These are phyloP conservation scores for Drosophila aff. DNA, from an alignment of 1,140 invertebrate genomes.

Conservation along the genomic window DNA sequence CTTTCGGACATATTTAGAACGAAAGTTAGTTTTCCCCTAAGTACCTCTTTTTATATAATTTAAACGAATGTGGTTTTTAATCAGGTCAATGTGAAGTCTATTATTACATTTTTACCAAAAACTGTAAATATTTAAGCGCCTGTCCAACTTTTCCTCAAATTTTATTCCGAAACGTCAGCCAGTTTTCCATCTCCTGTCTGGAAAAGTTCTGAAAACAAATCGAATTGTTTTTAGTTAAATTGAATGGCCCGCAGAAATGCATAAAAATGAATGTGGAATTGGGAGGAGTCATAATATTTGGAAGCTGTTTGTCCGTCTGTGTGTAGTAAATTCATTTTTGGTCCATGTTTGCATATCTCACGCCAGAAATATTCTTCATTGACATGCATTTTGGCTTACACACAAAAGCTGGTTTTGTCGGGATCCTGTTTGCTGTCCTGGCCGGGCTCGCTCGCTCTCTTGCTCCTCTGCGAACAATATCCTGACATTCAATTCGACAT, in stretches of 20 bases:
- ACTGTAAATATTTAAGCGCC: neutral
- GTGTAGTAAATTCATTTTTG: constrained; percentile 72
- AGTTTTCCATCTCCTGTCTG: constrained; percentile 48
- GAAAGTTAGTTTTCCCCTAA: neutral
- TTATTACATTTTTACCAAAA: neutral
- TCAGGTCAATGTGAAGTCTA: neutral
- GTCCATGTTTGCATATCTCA: constrained; percentile 74
- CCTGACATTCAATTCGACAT: constrained; percentile 82
- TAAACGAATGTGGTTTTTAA: neutral
- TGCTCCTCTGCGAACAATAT: constrained; percentile 58
- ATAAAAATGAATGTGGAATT: constrained; percentile 30
- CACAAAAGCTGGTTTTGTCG: constrained; percentile 40
- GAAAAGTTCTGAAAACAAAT: constrained; percentile 27
- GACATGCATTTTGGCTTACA: constrained; percentile 78
- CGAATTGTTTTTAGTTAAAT: constrained; percentile 39
- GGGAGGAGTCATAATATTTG: constrained; percentile 40
- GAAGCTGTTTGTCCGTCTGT: constrained; percentile 17
- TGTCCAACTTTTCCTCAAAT: neutral
- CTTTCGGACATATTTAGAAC: neutral
- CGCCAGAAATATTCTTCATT: constrained; percentile 71
- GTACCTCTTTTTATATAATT: neutral
- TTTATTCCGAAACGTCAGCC: constrained; percentile 3
- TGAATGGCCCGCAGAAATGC: constrained; percentile 36
- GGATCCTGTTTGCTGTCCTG: constrained; percentile 25
- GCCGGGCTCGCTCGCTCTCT: neutral